A percentile compares a stretch with the other conserved stretches of the same genome.
Conservation (phyloP, 2,888 invertebrate species). For the Pasiphila rectangulata region DNA sequence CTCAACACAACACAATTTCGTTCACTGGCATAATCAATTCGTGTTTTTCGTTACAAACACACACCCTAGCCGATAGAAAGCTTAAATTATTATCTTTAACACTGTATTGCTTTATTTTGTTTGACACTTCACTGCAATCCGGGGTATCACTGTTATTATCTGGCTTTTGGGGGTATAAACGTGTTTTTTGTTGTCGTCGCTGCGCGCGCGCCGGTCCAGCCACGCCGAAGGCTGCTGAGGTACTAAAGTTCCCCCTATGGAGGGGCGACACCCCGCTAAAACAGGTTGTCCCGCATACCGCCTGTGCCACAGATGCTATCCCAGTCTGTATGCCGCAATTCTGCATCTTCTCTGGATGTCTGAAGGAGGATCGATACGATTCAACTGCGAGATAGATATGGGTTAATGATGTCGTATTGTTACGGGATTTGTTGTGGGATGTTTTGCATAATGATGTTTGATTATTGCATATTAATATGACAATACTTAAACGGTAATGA, state of each 20-base stretch:
- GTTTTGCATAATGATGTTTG: constrained; percentile 2
- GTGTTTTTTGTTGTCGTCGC: constrained; percentile 28
- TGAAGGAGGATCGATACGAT: constrained; percentile 41
- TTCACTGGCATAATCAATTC: constrained; percentile 62
- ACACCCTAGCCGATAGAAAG: constrained; percentile 28
- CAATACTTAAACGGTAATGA: background rate
- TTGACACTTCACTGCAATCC: constrained; percentile 74
- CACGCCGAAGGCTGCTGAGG: constrained; percentile 57
- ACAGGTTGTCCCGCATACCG: constrained; percentile 75
- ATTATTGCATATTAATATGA: background rate
- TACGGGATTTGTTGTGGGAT: constrained; percentile 25
- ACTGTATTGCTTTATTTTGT: constrained; percentile 22
- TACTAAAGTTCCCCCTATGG: constrained; percentile 48
- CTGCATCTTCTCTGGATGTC: constrained; percentile 53
- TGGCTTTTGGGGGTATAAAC: constrained; percentile 22
- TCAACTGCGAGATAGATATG: constrained; percentile 50
- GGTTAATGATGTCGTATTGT: constrained; percentile 35
- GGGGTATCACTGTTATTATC: constrained; percentile 49
- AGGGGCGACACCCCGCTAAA: constrained; percentile 49
- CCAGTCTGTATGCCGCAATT: constrained; percentile 54
- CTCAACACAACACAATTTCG: constrained; percentile 57
- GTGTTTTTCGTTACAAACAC: constrained; percentile 46
- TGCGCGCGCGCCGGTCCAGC: constrained; percentile 51
- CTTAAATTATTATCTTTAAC: constrained; percentile 25
- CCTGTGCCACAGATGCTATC: constrained; percentile 33